Evolutionary conservation across 2,888 invertebrate species (phyloP), one percentile per base, ranked within the genome.

Genomic region (Lasioglossum calceatum): DNA sequence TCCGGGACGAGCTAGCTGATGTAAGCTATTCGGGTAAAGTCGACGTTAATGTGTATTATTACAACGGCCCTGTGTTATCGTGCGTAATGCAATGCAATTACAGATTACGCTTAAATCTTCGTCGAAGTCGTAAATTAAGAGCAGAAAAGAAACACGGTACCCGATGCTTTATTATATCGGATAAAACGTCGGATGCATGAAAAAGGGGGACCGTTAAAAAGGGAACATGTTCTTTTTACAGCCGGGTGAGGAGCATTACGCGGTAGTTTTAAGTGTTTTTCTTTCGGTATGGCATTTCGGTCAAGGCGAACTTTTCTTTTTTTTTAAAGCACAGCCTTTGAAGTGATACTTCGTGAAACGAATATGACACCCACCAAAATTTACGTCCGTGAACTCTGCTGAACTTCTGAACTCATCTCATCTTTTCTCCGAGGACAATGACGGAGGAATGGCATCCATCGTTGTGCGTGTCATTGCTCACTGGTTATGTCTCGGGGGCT

Each of bases 361-460:
- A 71, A 74, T 81, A 82, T 86, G 84, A 90, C 89, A 88, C 89
- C 87, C 89, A 87, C 89, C 87, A 89, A 92, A 47, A 93, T 92
- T 93, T 92, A 91, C 90, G 91, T 89, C 86, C 89, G 89, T 93
- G 93, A 93, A 93, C 93, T 93, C 92, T 75, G 82, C 58, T 93
- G 93, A 93, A 93, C 93, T 92, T 86, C 90, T 91, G 93, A 93
- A 93, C 93, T 91, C 91, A 87, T 91, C 86, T 90, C 91, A 85
- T 85, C 85, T 88, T 84, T 90, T 85, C 85, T 86, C 80, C 73
- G 75, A 75, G 85, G 90, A 92, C 92, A 92, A 92, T 92, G 90
- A 90, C 87, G 82, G 76, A 83, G 87, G 87, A 89, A 91, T 91
- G 87, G 88, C 91, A 87, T 86, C 78, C 89, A 85, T 78, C 78